Percentiles rank a stretch among this genome's conserved stretches.
phyloP scores from a whole-genome alignment of 2,888 invertebrate species.

The Xiphydria camelus region DNA sequence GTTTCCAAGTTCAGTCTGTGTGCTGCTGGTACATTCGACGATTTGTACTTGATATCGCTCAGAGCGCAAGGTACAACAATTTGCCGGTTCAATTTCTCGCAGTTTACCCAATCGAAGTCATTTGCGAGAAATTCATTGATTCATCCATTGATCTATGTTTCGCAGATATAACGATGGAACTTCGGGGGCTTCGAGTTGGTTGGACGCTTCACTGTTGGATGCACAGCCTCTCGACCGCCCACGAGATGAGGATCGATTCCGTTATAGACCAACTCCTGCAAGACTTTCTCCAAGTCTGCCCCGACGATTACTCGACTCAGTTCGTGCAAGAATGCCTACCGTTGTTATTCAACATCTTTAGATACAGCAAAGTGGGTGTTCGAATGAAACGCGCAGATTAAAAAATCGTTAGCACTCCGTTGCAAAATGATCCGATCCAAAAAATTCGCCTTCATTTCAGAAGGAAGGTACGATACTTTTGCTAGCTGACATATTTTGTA shows the following conservation, averaged over 20 bases:
- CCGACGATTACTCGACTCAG: slow-evolving; percentile 85
- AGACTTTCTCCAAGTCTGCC: slow-evolving; percentile 88
- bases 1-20: too few species aligned
- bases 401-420: too few species aligned
- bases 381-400: too few species aligned
- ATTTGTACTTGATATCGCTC: background rate
- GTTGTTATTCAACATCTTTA: slow-evolving; percentile 84
- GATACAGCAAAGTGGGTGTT: slow-evolving; percentile 89
- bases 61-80: background rate
- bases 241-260: slow-evolving; percentile 79
- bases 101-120: background rate
- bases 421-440: too few species aligned
- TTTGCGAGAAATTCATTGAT: background rate
- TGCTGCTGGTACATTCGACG: too few species aligned
- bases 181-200: slow-evolving; percentile 82
- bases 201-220: slow-evolving; percentile 96
- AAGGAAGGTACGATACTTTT: slow-evolving; percentile 87
- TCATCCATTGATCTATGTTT: slow-evolving; percentile 15
- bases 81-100: too few species aligned
- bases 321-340: slow-evolving; percentile 90
- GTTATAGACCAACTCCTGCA: slow-evolving; percentile 87
- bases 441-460: slow-evolving; percentile 61
- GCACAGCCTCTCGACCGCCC: slow-evolving; percentile 83
- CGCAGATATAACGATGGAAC: slow-evolving; percentile 83
- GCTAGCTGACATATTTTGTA: slow-evolving; percentile 86